Conservation (phyloP, 2,113 vertebrate genomes). For the Bettongia penicillata region DNA sequence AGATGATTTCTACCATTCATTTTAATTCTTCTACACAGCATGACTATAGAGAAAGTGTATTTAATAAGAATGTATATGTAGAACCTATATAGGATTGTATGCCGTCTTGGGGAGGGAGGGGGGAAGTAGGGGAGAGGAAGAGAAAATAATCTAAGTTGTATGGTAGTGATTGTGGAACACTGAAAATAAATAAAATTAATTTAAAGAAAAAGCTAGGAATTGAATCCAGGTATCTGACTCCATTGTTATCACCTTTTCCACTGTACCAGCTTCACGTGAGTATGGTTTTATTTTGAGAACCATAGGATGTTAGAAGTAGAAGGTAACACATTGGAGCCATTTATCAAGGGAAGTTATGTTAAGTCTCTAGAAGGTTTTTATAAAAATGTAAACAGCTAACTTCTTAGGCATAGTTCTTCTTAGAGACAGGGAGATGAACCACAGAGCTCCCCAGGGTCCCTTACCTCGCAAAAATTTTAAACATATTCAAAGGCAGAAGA, state of each 20-base stretch:
- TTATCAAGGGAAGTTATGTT: not conserved
- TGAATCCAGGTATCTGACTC: not conserved
- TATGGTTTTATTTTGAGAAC: not conserved
- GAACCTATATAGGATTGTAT: too few species aligned
- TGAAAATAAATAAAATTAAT: too few species aligned
- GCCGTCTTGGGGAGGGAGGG: too few species aligned
- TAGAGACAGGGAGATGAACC: not conserved
- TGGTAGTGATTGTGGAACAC: too few species aligned
- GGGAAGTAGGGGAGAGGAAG: too few species aligned
- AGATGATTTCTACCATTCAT: too few species aligned
- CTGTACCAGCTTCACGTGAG: not conserved
- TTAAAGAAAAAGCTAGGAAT: not conserved
- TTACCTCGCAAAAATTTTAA: not conserved
- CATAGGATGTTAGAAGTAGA: not conserved
- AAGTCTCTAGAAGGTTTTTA: not conserved
- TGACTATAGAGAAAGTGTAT: too few species aligned
- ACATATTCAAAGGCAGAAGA: not conserved
- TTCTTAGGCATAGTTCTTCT: slow-evolving; percentile 4
- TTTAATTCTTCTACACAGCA: too few species aligned
- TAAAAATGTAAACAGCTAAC: not conserved
- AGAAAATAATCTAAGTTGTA: too few species aligned
- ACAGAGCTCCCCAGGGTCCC: not conserved
- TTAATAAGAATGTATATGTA: too few species aligned
- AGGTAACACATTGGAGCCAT: not conserved
- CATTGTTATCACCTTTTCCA: not conserved